Conservation (phyloP, 2,888 invertebrate species). For the Epistrophe grossulariae region DNA sequence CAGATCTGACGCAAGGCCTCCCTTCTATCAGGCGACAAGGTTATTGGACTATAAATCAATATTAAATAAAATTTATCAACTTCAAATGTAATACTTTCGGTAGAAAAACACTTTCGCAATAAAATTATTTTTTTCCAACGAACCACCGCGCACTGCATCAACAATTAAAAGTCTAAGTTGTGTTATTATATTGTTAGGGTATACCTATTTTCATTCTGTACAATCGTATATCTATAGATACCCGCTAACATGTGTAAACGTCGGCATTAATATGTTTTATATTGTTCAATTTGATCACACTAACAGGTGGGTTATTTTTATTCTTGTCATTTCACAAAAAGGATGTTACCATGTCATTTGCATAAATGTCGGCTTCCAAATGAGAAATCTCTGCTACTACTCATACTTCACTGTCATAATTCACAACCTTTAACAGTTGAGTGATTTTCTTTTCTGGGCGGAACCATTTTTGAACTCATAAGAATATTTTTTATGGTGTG, state of each 20-base stretch:
- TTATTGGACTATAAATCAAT: no score
- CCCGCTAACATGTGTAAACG: slow-evolving; percentile 9
- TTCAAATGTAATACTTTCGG: no score
- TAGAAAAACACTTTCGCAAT: no score
- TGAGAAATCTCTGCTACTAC: slow-evolving; percentile 13
- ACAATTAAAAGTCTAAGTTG: no score
- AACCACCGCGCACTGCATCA: no score
- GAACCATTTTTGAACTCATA: slow-evolving; percentile 54
- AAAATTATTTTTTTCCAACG: no score
- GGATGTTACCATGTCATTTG: slow-evolving; percentile 51
- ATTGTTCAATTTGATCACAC: slow-evolving; percentile 13
- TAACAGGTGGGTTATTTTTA: slow-evolving; percentile 22
- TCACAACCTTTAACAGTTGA: slow-evolving; percentile 67
- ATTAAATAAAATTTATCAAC: no score
- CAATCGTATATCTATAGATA: slow-evolving; percentile 14
- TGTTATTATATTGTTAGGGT: slow-evolving; percentile 25
- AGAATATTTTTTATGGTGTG: slow-evolving; percentile 47
- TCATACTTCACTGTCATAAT: slow-evolving; percentile 50
- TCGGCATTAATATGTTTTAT: not conserved
- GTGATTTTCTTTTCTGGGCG: slow-evolving; percentile 62
- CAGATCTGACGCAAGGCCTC: no score
- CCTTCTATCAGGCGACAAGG: no score
- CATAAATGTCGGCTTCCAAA: slow-evolving; percentile 24
- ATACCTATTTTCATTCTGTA: slow-evolving; percentile 28
- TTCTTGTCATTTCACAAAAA: slow-evolving; percentile 48